Evolutionary conservation across 2,113 vertebrate species (phyloP), one percentile per base, ranked within the genome.

Genomic region (Diphyllodes magnificus): DNA sequence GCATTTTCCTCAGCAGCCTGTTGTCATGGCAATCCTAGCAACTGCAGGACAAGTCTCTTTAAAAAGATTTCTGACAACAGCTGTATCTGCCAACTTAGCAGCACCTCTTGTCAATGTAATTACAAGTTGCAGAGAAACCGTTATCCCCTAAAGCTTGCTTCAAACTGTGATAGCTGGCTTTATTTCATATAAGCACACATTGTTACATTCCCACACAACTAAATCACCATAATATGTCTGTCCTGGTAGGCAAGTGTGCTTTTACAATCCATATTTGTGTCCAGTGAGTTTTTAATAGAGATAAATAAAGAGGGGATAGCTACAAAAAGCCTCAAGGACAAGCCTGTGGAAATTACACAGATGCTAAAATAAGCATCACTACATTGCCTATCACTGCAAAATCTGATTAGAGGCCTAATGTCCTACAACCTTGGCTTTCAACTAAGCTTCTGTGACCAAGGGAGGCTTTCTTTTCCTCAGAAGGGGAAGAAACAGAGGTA

Each of bases 51-150:
- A 44, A 92, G 47, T 70, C 40, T 78, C 90, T 86, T 68, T 86
- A 56, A 86, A 94, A 93, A 96, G 42, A 86, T 37, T 92, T 60
- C 85, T 92, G 75, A 90, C 79, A 81, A 93, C 92, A 90, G 81
- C 93, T 86, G 66, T 70, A 92, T 81, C 68, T 63, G 68, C 91
- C 91, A 92, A 91, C 69, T 86, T 83, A 93, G 60, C 88, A 83
- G 72, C 65, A 88, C 64, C 68, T 92, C 94, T 90, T 83, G 68
- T 92, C 94, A 96, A 24, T 53, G 56, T 82, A 94, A 96, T 91
- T 86, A 81, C 64, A 71, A 92, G 88, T 35, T 77, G 75, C 76
- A 88, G 56, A 90, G 75, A 65, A 80, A 64, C 44, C 2, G 0
- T 75, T 86, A 75, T 60, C 44, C 65, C 56, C 57, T 56, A 88